Percentiles rank a stretch among this genome's conserved stretches.
These are phyloP conservation scores for Neolamprologus caudopunctatus DNA, from an alignment of 2,113 vertebrate genomes.

Conservation along the genomic window DNA sequence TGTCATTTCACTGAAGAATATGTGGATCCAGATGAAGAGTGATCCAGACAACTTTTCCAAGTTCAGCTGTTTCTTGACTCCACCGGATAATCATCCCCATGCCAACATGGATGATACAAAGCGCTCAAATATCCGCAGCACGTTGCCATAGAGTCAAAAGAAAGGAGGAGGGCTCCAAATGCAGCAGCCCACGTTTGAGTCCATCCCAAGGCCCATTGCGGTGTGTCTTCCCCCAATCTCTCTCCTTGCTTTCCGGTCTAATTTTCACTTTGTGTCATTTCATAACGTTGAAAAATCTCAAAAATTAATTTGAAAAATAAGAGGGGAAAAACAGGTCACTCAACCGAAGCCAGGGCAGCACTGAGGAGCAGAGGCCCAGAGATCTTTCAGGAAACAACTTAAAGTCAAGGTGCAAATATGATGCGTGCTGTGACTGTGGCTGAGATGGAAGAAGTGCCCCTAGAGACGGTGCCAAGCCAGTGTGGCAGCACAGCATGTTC, in stretches of 20 bases:
- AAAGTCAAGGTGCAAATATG: not conserved
- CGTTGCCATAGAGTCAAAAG: not conserved
- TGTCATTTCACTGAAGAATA: not conserved
- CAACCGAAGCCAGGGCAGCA: not conserved
- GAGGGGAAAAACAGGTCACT: not conserved
- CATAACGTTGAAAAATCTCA: not conserved
- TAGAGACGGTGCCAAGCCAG: not conserved
- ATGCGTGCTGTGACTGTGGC: not conserved
- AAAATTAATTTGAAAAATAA: not conserved
- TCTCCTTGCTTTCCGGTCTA: not conserved
- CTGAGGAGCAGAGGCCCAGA: not conserved
- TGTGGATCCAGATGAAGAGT: not conserved
- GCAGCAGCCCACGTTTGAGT: not conserved
- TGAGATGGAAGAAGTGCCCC: not conserved
- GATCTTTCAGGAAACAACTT: not conserved
- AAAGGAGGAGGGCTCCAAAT: not conserved
- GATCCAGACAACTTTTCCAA: not conserved
- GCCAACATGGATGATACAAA: not conserved
- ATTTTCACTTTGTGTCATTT: not conserved
- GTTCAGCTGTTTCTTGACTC: not conserved
- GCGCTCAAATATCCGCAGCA: not conserved
- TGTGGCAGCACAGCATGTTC: not conserved
- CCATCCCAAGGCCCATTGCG: rapidly evolving
- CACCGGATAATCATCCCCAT: not conserved
- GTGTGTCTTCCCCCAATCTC: not conserved